Evolutionary conservation across 2,797 vertebrate genomes (phyloP).

Genomic region (Semotilus atromaculatus): DNA sequence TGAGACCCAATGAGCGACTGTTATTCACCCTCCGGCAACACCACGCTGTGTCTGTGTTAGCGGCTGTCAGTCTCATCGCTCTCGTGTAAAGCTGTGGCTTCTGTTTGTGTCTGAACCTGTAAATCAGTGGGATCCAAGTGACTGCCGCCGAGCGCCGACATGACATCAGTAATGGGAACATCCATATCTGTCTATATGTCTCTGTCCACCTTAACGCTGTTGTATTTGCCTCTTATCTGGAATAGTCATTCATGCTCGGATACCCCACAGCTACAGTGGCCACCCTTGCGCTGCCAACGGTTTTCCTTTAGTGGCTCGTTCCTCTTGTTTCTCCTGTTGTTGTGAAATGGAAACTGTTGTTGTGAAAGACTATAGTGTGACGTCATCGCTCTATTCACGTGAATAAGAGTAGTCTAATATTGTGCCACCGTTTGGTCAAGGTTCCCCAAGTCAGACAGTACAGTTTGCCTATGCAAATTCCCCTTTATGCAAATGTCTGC

Average conservation of each 20-base stretch:
- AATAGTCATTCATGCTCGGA: slow-evolving; percentile 5
- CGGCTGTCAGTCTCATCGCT: slow-evolving; percentile 21
- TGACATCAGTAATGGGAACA: slow-evolving; percentile 14
- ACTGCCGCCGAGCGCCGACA: not conserved
- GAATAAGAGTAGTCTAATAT: slow-evolving; percentile 9
- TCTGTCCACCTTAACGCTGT: not conserved
- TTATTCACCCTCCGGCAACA: slow-evolving; percentile 35
- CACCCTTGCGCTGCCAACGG: not conserved
- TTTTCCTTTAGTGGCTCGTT: slow-evolving; percentile 1
- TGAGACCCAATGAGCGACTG: not conserved
- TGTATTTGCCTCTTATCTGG: slow-evolving; percentile 25
- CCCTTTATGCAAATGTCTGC: slow-evolving; percentile 41
- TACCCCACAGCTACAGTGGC: slow-evolving; percentile 1
- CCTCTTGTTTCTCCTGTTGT: slow-evolving; percentile 3
- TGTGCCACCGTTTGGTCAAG: slow-evolving; percentile 20
- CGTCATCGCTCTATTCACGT: slow-evolving; percentile 14
- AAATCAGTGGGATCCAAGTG: slow-evolving; percentile 21
- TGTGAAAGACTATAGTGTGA: not conserved
- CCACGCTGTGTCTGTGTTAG: slow-evolving; percentile 41
- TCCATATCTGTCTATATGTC: slow-evolving; percentile 7
- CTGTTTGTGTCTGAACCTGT: slow-evolving; percentile 37
- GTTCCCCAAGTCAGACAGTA: slow-evolving; percentile 23
- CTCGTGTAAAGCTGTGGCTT: slow-evolving; percentile 21
- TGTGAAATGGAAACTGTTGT: not conserved
- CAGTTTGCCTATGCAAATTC: slow-evolving; percentile 44